Evolutionary conservation across 2,113 vertebrate species (phyloP), one percentile per base, ranked within the genome.

Genomic region (Elachura formosa): DNA sequence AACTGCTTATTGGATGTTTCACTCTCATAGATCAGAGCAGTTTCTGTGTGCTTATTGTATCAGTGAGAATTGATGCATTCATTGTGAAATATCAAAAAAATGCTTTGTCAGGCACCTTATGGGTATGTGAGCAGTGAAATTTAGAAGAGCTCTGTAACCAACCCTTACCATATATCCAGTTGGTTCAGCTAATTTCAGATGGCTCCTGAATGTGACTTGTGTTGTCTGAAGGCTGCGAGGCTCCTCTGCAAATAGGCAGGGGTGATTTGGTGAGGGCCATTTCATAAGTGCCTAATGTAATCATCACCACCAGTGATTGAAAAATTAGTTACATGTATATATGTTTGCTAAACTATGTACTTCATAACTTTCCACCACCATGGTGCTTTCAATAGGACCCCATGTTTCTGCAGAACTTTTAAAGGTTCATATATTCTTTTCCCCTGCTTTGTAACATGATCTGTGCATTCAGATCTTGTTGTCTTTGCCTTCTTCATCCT

Each of bases 51-150:
- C 36, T 92, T 84, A 20, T 33, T 24, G 26, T 52, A 46, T 41
- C 25, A 52, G 49, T 69, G 54, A 89, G 84, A 90, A 87, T 7
- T 15, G 34, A 61, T 11, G 9, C 31, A 33, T 75, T 81, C 51
- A 74, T 87, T 82, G 34, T 85, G 34, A 94, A 77, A 66, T 62
- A 76, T 33, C 34, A 96, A 91, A 86, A 93, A 93, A 75, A 59
- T 62, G 22, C 33, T 75, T 92, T 92, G 17, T 69, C 66, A 83
- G 67, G 38, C 62, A 62, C 29, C 81, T 89, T 18, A 36, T 24
- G 54, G 16, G 14, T 41, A 11, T 55, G 72, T n/a, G 18, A 89
- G 31, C 45, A 87, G 31, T 89, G 69, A 84, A 76, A 86, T 81
- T 67, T 61, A 55, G 36, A 74, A 84, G 66, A 79, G 10, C 19